Evolutionary conservation across 2,797 vertebrate species (phyloP).

Genomic region (Accipiter superciliosus): DNA sequence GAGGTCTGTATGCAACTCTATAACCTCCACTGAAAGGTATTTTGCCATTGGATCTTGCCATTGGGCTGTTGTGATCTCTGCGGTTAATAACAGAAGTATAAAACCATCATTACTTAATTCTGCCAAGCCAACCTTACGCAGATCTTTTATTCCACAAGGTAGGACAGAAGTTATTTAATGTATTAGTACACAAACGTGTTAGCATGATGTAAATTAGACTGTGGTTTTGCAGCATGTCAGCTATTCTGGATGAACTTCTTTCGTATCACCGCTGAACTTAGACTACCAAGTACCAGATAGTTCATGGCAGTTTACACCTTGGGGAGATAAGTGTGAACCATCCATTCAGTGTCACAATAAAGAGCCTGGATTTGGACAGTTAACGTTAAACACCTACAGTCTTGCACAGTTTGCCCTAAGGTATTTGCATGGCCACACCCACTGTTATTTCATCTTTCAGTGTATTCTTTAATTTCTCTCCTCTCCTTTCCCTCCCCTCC

Average conservation of each 20-base stretch:
- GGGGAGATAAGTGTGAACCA: background rate
- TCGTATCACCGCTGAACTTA: background rate
- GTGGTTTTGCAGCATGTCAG: background rate
- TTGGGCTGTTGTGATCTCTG: background rate
- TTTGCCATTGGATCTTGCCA: background rate
- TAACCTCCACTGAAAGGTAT: background rate
- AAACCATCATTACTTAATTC: background rate
- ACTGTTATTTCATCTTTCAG: background rate
- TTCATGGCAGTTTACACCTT: background rate
- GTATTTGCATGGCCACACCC: background rate
- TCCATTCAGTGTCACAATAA: background rate
- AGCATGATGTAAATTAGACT: background rate
- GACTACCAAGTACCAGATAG: background rate
- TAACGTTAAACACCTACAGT: background rate
- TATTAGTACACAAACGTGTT: background rate
- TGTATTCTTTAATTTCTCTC: conserved; percentile 40
- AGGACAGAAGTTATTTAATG: background rate
- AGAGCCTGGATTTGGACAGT: background rate
- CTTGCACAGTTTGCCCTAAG: background rate
- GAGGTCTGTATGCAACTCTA: background rate
- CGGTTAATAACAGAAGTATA: background rate
- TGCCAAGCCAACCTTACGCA: background rate
- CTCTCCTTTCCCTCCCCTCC: conserved; percentile 43
- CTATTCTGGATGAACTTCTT: background rate
- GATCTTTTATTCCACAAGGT: background rate